Base-by-base conservation (phyloP, 2,113 vertebrate genomes). In the Sialia sialis region DNA sequence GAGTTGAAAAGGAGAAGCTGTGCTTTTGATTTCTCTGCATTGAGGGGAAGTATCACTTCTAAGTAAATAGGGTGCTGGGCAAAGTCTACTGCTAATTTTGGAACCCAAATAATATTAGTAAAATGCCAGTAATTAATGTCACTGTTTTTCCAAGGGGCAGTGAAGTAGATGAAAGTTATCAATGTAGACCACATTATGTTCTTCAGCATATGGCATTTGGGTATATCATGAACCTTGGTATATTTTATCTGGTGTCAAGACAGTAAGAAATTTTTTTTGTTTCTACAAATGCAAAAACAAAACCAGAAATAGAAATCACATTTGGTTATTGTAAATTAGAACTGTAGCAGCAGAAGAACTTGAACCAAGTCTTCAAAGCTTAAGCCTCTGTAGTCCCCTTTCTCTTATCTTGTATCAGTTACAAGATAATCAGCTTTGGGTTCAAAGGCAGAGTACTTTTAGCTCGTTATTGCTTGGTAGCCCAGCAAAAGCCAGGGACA, bases 1-100 rank as follows among this genome's bases (percentile, higher is more conserved):
- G 94, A 93, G 60, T 92, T 93, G 73, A 92, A 98, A 98, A 98
- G 93, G 74, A 97, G 97, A 98, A 98, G 88, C 95, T 22, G 5
- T 68, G n/a, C 69, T 87, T 95, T 95, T 94, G 91, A 95, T 94
- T 97, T 97, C 92, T 96, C 81, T 94, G 18, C 78, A 48, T 68
- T 68, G 80, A 91, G 93, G 67, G 98, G 98, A 98, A 98, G 97
- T 97, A 75, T 85, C 46, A 75, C 39, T 96, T 97, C 96, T 70
- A 63, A 63, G 79, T 94, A 91, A 96, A 92, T 81, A 84, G 4
- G 4, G 43, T 90, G 48, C 59, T 94, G 66, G 8, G 15, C 68
- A 69, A 91, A 59, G 69, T 68, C 69, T 84, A 48, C 52, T 51
- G 58, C 63, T 90, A 58, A 93, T 85, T 92, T 86, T 88, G 82